phyloP scores from a whole-genome alignment of 2,888 invertebrate species.

The Rosalia funebris region DNA sequence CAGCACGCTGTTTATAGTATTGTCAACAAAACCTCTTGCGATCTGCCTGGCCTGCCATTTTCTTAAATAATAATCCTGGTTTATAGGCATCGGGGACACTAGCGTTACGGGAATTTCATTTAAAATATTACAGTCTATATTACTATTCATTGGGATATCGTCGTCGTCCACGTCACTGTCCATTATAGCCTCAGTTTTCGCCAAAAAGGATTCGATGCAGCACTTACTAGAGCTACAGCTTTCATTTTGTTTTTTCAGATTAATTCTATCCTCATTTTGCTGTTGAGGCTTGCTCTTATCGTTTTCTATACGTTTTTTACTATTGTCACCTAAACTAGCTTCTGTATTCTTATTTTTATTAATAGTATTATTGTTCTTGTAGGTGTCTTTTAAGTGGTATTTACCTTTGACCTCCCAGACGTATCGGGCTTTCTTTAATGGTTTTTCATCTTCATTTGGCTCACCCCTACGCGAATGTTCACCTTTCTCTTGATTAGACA shows the following conservation, averaged over 20 bases:
- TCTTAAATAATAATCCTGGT: constrained; percentile 60
- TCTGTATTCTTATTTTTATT: constrained; percentile 26
- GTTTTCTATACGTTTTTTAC: constrained; percentile 16
- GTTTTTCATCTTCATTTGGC: constrained; percentile 67
- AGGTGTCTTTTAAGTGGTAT: constrained; percentile 69
- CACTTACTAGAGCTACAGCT: constrained; percentile 45
- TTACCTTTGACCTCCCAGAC: constrained; percentile 76
- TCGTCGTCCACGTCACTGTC: constrained; percentile 46
- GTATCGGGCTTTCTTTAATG: constrained; percentile 74
- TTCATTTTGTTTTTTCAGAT: constrained; percentile 29
- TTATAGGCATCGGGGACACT: constrained; percentile 53
- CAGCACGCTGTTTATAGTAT: constrained; percentile 75
- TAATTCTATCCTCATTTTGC: constrained; percentile 26
- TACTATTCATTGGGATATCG: constrained; percentile 33
- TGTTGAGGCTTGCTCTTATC: constrained; percentile 22
- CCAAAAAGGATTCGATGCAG: constrained; percentile 53
- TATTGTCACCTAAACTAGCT: constrained; percentile 6
- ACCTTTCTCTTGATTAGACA: constrained; percentile 52
- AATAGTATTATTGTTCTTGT: constrained; percentile 33
- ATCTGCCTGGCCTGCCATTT: constrained; percentile 76
- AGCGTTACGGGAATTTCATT: constrained; percentile 56
- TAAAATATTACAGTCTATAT: constrained; percentile 38
- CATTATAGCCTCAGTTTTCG: constrained; percentile 48
- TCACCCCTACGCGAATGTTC: constrained; percentile 67
- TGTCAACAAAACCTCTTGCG: constrained; percentile 75